Evolutionary conservation across 2,113 vertebrate genomes (phyloP).

Genomic region (Hymenochirus boettgeri): DNA sequence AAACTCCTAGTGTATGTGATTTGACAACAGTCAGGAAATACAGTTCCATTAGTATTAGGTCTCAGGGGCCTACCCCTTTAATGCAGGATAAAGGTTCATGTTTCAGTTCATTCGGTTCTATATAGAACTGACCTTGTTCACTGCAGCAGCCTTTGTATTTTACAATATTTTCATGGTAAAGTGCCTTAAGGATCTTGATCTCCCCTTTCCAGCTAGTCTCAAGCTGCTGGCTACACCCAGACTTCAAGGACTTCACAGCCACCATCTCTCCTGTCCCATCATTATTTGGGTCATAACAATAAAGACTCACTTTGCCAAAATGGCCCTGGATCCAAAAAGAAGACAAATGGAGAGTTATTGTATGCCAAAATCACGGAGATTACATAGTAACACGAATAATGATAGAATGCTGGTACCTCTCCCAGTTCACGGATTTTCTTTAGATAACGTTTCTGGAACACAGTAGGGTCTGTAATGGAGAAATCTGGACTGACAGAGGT

Average conservation of each 20-base stretch:
- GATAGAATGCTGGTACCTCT: constrained; percentile 62
- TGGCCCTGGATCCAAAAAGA: constrained; percentile 76
- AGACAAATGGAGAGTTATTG: not conserved
- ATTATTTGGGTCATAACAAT: constrained; percentile 79
- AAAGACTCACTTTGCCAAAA: constrained; percentile 88
- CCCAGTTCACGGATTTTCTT: constrained; percentile 80
- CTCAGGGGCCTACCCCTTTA: too few relatives aligned
- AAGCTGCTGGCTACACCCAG: constrained; percentile 67
- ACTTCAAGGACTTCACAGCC: constrained; percentile 85
- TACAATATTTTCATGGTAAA: constrained; percentile 85
- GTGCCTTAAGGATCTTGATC: constrained; percentile 81
- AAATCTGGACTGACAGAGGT: constrained; percentile 58
- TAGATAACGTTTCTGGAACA: constrained; percentile 86
- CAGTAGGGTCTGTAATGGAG: constrained; percentile 61
- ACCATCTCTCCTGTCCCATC: constrained; percentile 85
- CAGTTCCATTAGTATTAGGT: too few relatives aligned
- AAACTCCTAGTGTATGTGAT: too few relatives aligned
- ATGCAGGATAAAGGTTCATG: too few relatives aligned
- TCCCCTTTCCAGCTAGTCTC: constrained; percentile 76
- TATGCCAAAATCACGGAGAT: not conserved
- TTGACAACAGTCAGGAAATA: too few relatives aligned
- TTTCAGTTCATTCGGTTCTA: too few relatives aligned
- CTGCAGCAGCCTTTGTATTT: constrained; percentile 90
- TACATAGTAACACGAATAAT: not conserved
- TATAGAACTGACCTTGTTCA: constrained; percentile 80